Evolutionary conservation across 2,888 invertebrate genomes (phyloP).

Genomic region (Megastigmus dorsalis): DNA sequence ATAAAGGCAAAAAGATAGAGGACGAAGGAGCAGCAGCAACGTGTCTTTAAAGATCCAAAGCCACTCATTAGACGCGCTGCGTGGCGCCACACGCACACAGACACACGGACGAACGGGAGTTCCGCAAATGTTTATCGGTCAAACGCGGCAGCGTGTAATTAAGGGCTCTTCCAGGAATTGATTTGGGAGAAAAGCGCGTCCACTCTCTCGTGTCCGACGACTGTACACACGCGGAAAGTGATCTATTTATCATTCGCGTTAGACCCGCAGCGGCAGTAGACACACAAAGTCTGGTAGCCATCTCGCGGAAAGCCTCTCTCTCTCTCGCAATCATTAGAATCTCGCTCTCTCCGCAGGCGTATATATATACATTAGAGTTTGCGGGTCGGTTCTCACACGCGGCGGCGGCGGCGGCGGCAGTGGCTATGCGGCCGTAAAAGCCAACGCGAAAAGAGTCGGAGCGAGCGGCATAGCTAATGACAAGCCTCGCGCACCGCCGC

Average conservation of each 20-base stretch:
- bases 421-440: slow-evolving; percentile 15
- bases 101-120: background rate
- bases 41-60: background rate
- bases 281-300: too few species aligned
- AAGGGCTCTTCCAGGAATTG: slow-evolving; percentile 5
- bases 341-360: too few species aligned
- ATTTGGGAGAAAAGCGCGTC: slow-evolving; percentile 27
- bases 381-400: background rate
- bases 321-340: background rate
- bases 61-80: background rate
- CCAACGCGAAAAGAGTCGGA: slow-evolving; percentile 17
- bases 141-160: background rate
- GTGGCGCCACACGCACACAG: background rate
- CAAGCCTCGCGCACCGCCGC: slow-evolving; percentile 58
- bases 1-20: background rate
- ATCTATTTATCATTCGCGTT: slow-evolving; percentile 33
- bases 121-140: slow-evolving; percentile 13
- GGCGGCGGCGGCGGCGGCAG: background rate
- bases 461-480: slow-evolving; percentile 58
- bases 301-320: too few species aligned
- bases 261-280: too few species aligned
- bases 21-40: too few species aligned
- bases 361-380: too few species aligned
- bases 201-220: background rate
- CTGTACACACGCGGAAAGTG: too few species aligned